Evolutionary conservation across 1,140 invertebrate genomes (phyloP), one percentile per base, ranked within the genome.

Genomic region (Frieseomelitta varia): DNA sequence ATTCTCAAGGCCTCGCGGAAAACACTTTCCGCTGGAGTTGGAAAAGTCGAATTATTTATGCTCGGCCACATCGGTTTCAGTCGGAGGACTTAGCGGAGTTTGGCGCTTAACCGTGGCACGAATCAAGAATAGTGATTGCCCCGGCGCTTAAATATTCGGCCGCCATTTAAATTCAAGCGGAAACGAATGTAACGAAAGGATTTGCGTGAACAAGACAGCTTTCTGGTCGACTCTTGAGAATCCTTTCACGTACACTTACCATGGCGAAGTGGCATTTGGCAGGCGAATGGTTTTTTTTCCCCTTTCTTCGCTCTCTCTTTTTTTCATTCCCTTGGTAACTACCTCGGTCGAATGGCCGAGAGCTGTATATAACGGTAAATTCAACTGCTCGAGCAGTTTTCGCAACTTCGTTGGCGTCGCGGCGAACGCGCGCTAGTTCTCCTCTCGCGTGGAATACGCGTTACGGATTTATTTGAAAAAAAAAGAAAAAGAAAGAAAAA

Each of bases 91-190:
- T 55, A 47, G 17, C 34, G 1, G 30, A 55, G 56, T 53, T 69
- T 63, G 27, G 11, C 15, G 47, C 67, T 79, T 53, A 61, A 63
- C 55, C 53, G n/a, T 14, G 30, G 12, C 72, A 77, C 63, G 63
- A 77, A 83, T 77, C 63, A 24, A 21, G 73, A 83, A 82, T 74
- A 81, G 14, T 30, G 79, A 81, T 81, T 63, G 39, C 12, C 12
- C 27, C 39, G 39, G 30, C 17, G 24, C 68, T 83, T 68, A 69
- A 83, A 77, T 77, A 68, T 69, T 58, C 51, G 69, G 39, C 39
- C 47, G n/a, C 39, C 56, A 34, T 74, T 81, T 74, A 53, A 74
- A 81, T 65, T 74, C 39, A 61, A 81, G n/a, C 39, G 14, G 24
- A 19, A n/a, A 47, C 39, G n/a, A 73, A 51, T 73, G n/a, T 61